Conservation (phyloP, 1,140 invertebrate genomes). For the Samia ricini region DNA sequence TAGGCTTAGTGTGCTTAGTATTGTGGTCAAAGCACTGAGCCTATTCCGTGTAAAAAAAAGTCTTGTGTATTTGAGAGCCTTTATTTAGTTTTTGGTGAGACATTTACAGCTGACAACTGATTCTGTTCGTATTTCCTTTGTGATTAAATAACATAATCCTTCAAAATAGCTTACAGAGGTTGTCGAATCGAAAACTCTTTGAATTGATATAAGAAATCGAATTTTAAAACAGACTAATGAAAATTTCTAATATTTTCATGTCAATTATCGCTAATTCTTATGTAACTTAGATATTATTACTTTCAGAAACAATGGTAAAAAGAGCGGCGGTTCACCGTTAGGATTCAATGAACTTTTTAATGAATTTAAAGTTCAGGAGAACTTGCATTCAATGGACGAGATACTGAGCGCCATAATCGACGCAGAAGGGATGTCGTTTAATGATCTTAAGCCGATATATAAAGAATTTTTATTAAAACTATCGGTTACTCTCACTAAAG, state of each 20-base stretch:
- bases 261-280: neutral
- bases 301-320: conserved; percentile 80
- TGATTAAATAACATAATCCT: conserved; percentile 22
- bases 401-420: conserved; percentile 92
- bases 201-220: too few relatives aligned
- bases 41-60: too few relatives aligned
- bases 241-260: neutral
- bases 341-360: conserved; percentile 91
- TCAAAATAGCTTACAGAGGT: conserved; percentile 43
- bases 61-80: conserved; percentile 22
- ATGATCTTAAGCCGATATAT: conserved; percentile 93
- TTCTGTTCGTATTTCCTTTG: conserved; percentile 26
- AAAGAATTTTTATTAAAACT: conserved; percentile 93
- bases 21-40: too few relatives aligned
- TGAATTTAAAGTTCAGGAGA: conserved; percentile 90
- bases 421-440: conserved; percentile 94
- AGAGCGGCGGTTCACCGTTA: conserved; percentile 84
- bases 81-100: conserved; percentile 33
- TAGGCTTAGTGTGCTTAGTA: conserved; percentile 19
- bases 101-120: conserved; percentile 22
- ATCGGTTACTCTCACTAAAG: conserved; percentile 91
- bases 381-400: conserved; percentile 91
- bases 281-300: conserved; percentile 5
- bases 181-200: too few relatives aligned
- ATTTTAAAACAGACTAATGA: too few relatives aligned